These are phyloP conservation scores for Icerya purchasi DNA, from an alignment of 2,888 invertebrate genomes.

Conservation along the genomic window DNA sequence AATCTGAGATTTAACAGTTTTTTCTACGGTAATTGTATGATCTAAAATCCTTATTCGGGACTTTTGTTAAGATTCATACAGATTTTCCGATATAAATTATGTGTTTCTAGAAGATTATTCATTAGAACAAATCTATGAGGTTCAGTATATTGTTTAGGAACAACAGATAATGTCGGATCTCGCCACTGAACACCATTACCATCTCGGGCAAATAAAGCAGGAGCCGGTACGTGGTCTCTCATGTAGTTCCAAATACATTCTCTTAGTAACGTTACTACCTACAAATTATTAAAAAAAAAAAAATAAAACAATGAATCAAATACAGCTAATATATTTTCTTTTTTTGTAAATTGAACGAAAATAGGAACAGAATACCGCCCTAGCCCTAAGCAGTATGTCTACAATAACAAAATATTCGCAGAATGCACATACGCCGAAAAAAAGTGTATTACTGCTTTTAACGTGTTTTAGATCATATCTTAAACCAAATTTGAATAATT, in stretches of 20 bases:
- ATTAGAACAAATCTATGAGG: conserved; percentile 56
- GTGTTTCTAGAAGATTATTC: conserved; percentile 51
- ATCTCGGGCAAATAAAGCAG: conserved; percentile 51
- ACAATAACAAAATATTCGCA: too few species aligned
- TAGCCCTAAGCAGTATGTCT: neutral
- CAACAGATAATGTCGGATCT: conserved; percentile 45
- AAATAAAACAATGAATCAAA: neutral
- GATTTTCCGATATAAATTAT: conserved; percentile 54
- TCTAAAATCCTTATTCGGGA: too few species aligned
- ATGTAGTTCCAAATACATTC: conserved; percentile 81
- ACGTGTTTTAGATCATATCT: too few species aligned
- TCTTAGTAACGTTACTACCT: conserved; percentile 55
- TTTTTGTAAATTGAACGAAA: too few species aligned
- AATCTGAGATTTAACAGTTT: too few species aligned
- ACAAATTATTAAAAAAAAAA: conserved; percentile 15
- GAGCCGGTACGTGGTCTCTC: conserved; percentile 69
- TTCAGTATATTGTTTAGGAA: conserved; percentile 54
- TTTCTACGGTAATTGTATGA: too few species aligned
- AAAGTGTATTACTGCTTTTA: too few species aligned
- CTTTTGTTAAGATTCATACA: conserved; percentile 26
- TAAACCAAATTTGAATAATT: too few species aligned
- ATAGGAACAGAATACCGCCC: neutral
- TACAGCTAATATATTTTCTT: neutral
- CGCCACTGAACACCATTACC: conserved; percentile 36
- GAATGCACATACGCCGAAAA: too few species aligned